Percentiles rank a stretch among this genome's conserved stretches.
phyloP scores from a whole-genome alignment of 2,113 vertebrate species.

The Chlamydotis undulata region DNA sequence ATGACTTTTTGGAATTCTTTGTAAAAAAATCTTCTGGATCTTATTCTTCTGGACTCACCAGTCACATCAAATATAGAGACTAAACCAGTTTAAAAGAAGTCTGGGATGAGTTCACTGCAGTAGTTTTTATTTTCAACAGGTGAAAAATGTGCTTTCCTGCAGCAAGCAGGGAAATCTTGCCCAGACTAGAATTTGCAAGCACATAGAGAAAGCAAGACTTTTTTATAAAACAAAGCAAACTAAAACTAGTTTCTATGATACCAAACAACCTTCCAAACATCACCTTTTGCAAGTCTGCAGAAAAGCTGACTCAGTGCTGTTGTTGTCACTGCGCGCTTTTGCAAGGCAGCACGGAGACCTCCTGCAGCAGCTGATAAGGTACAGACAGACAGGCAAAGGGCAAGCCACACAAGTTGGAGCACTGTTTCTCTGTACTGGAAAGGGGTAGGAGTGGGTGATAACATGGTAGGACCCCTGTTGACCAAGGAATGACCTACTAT shows the following conservation, averaged over 20 bases:
- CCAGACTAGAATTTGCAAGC: not conserved
- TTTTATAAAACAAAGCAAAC: not conserved
- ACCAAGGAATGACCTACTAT: not conserved
- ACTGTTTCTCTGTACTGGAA: not conserved
- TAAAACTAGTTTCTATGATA: not conserved
- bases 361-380: not conserved
- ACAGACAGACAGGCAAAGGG: not conserved
- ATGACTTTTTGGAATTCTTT: not conserved
- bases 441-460: not conserved
- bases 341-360: not conserved
- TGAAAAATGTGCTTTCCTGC: not conserved
- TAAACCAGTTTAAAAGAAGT: not conserved
- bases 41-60: not conserved
- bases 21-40: not conserved
- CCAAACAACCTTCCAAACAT: not conserved
- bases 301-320: not conserved
- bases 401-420: not conserved
- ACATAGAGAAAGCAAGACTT: not conserved
- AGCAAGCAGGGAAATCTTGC: not conserved
- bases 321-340: not conserved
- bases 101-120: not conserved
- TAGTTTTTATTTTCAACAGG: not conserved
- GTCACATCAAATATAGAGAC: not conserved
- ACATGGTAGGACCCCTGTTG: not conserved
- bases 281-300: not conserved